Percentiles rank a stretch among this genome's conserved stretches.
phyloP scores from a whole-genome alignment of 2,113 vertebrate genomes.

The Tichodroma muraria region DNA sequence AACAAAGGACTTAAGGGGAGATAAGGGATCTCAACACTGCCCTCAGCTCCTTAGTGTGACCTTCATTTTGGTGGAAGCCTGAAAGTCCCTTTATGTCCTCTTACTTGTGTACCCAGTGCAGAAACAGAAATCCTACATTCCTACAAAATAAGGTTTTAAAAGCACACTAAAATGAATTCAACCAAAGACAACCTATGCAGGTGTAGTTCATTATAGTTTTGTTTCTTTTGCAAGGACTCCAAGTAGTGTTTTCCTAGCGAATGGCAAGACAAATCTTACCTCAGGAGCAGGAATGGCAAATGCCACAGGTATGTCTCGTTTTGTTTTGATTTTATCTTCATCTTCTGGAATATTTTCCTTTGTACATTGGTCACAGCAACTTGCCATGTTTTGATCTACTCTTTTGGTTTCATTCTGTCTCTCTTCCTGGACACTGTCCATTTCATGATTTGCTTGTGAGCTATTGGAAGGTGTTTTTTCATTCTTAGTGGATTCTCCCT shows the following conservation, averaged over 20 bases:
- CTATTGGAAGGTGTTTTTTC: slow-evolving; percentile 54
- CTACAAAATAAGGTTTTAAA: background rate
- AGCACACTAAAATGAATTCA: background rate
- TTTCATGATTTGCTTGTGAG: slow-evolving; percentile 69
- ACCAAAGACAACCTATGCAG: background rate
- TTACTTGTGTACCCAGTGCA: background rate
- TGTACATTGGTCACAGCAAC: slow-evolving; percentile 67
- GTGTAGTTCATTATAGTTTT: accelerated
- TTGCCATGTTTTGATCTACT: slow-evolving; percentile 64
- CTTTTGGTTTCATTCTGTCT: background rate
- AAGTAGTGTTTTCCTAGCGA: background rate
- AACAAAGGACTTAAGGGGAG: background rate
- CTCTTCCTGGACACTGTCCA: slow-evolving; percentile 53
- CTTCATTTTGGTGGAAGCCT: background rate
- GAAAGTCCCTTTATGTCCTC: background rate
- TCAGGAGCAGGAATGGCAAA: slow-evolving; percentile 57
- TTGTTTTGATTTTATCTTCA: background rate
- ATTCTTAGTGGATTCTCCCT: background rate
- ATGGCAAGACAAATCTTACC: background rate
- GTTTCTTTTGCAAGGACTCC: background rate
- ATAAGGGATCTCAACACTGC: background rate
- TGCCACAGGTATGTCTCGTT: slow-evolving; percentile 35
- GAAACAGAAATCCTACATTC: background rate
- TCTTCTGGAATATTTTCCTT: slow-evolving; percentile 13
- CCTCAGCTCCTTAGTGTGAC: background rate